Evolutionary conservation across 1,140 invertebrate genomes (phyloP).

Genomic region (Spodoptera frugiperda): DNA sequence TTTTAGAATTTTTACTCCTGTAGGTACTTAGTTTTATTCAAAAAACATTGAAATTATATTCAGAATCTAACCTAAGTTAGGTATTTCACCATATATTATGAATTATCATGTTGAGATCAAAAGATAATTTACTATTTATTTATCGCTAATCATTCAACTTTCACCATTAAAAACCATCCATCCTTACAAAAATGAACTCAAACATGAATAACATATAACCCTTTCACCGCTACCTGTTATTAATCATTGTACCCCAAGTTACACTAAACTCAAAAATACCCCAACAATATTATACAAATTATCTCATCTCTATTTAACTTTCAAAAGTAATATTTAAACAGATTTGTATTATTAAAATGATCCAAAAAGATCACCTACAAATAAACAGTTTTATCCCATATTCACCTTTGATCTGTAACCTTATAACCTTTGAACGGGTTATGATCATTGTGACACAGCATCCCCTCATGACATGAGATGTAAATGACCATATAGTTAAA

Average conservation of each 20-base stretch:
- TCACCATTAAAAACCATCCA: too few relatives aligned
- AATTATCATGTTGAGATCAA: too few relatives aligned
- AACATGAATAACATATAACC: not conserved
- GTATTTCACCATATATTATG: too few relatives aligned
- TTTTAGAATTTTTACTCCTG: too few relatives aligned
- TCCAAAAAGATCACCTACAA: not conserved
- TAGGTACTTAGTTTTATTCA: too few relatives aligned
- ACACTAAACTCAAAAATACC: not conserved
- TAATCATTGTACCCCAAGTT: not conserved
- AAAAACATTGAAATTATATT: too few relatives aligned
- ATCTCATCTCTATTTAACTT: slow-evolving; percentile 18
- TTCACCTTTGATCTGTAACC: slow-evolving; percentile 14
- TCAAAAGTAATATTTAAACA: not conserved
- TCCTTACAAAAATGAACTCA: not conserved
- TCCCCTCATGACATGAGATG: slow-evolving; percentile 41
- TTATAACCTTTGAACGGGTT: not conserved
- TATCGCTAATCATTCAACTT: too few relatives aligned
- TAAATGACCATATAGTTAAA: slow-evolving; percentile 28
- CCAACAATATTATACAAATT: not conserved
- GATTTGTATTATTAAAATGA: not conserved
- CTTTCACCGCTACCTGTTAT: not conserved
- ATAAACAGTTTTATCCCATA: slow-evolving; percentile 3
- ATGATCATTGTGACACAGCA: slow-evolving; percentile 26
- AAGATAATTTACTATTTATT: too few relatives aligned
- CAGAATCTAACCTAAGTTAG: too few relatives aligned